A percentile compares a stretch with the other conserved stretches of the same genome.
Conservation (phyloP, 2,888 invertebrate genomes). For the Drosophila dives region DNA sequence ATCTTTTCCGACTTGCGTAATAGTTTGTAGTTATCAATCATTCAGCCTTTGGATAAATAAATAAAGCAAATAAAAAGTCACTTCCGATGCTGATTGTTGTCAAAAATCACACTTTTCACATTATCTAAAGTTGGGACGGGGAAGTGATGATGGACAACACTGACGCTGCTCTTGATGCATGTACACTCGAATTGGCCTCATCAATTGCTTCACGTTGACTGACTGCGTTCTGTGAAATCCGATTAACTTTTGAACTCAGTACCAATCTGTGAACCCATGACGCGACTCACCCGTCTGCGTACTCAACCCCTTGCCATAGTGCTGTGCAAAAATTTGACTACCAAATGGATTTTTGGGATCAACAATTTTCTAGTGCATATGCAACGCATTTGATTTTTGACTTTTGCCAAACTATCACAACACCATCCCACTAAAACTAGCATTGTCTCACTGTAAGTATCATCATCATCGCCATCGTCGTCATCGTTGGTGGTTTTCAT, state of each 20-base stretch:
- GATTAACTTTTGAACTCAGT: slow-evolving; percentile 68
- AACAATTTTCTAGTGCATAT: slow-evolving; percentile 50
- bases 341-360: slow-evolving; percentile 64
- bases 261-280: slow-evolving; percentile 5
- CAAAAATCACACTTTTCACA: neutral
- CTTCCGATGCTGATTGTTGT: neutral
- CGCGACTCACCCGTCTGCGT: neutral
- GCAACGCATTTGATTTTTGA: slow-evolving; percentile 55
- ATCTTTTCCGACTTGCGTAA: neutral
- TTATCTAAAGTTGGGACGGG: neutral
- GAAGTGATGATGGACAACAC: neutral
- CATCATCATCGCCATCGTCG: slow-evolving; percentile 19
- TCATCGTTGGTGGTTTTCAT: slow-evolving; percentile 62
- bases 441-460: slow-evolving; percentile 62
- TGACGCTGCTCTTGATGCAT: slow-evolving; percentile 52
- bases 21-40: neutral
- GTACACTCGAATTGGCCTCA: slow-evolving; percentile 75
- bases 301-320: slow-evolving; percentile 22
- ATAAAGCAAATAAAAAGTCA: neutral
- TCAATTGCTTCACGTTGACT: slow-evolving; percentile 77
- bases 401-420: slow-evolving; percentile 27
- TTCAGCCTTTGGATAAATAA: neutral
- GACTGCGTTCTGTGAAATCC: slow-evolving; percentile 72
- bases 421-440: neutral
- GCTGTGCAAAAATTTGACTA: slow-evolving; percentile 64